Evolutionary conservation across 2,888 invertebrate genomes (phyloP).

Genomic region (Cheilosia variabilis): DNA sequence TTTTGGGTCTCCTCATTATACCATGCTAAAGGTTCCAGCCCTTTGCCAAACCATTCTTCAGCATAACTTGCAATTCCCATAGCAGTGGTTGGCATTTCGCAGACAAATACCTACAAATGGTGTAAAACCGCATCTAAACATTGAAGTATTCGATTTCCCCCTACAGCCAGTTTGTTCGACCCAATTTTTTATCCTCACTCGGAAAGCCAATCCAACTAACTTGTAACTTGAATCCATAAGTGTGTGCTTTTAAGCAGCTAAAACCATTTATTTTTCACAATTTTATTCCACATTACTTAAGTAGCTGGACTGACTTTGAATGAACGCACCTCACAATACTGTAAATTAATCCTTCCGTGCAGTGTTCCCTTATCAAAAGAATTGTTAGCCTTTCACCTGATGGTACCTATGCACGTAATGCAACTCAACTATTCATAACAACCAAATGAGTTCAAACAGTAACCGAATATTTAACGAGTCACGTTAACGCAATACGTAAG

Average conservation of each 20-base stretch:
- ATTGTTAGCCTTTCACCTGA: constrained; percentile 62
- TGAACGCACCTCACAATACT: constrained; percentile 2
- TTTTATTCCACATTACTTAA: constrained; percentile 20
- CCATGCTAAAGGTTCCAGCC: not conserved
- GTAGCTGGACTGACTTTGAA: constrained; percentile 29
- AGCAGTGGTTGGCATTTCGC: constrained; percentile 36
- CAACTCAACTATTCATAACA: constrained; percentile 52
- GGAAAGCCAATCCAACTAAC: constrained; percentile 7
- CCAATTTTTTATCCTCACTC: constrained; percentile 36
- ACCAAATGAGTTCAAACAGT: constrained; percentile 66
- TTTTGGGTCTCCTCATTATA: not conserved
- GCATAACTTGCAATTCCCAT: not conserved
- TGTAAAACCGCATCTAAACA: constrained; percentile 32
- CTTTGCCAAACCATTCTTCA: not conserved
- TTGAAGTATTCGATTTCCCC: constrained; percentile 44
- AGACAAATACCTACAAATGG: constrained; percentile 19
- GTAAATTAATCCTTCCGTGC: constrained; percentile 66
- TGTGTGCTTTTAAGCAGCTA: constrained; percentile 10
- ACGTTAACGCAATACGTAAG: constrained; percentile 67
- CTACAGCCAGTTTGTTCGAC: constrained; percentile 10
- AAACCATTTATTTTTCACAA: constrained; percentile 23
- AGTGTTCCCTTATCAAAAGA: constrained; percentile 59
- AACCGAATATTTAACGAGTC: constrained; percentile 63
- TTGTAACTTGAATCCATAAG: constrained; percentile 43
- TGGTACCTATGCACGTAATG: constrained; percentile 19